Evolutionary conservation across 2,888 invertebrate genomes (phyloP).

Genomic region (Chymomyza caudatula): DNA sequence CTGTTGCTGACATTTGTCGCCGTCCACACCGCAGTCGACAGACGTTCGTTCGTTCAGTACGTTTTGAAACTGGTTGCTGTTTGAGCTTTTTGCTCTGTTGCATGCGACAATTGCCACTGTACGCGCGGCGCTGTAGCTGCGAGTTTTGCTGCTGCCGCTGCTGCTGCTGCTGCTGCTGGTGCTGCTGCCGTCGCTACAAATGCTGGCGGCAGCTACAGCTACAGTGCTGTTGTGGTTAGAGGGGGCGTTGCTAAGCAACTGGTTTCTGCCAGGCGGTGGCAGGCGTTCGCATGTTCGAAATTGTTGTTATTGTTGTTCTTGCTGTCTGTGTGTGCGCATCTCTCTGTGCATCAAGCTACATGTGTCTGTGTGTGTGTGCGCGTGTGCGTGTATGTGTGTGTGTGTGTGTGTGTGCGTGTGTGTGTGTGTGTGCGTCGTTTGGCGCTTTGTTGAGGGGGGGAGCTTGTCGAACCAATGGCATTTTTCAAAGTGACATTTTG

Average conservation of each 20-base stretch:
- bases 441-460: slow-evolving; percentile 39
- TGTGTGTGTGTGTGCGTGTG: slow-evolving; percentile 11
- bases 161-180: slow-evolving; percentile 13
- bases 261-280: slow-evolving; percentile 57
- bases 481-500: slow-evolving; percentile 77
- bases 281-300: too few relatives aligned
- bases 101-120: slow-evolving; percentile 3
- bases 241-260: slow-evolving; percentile 79
- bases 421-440: slow-evolving; percentile 22
- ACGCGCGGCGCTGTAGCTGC: background rate
- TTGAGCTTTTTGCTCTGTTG: background rate
- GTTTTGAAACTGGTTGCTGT: background rate
- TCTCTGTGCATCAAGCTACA: too few relatives aligned
- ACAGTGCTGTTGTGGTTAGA: slow-evolving; percentile 64
- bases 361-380: slow-evolving; percentile 4
- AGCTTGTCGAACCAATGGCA: slow-evolving; percentile 75
- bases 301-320: too few relatives aligned
- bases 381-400: slow-evolving; percentile 26
- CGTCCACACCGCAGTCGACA: background rate
- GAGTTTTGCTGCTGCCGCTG: slow-evolving; percentile 28
- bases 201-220: too few relatives aligned
- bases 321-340: slow-evolving; percentile 18
- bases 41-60: too few relatives aligned
- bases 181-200: slow-evolving; percentile 9
- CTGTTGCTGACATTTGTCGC: slow-evolving; percentile 72